Evolutionary conservation across 2,113 vertebrate genomes (phyloP).

Genomic region (Pogona vitticeps): DNA sequence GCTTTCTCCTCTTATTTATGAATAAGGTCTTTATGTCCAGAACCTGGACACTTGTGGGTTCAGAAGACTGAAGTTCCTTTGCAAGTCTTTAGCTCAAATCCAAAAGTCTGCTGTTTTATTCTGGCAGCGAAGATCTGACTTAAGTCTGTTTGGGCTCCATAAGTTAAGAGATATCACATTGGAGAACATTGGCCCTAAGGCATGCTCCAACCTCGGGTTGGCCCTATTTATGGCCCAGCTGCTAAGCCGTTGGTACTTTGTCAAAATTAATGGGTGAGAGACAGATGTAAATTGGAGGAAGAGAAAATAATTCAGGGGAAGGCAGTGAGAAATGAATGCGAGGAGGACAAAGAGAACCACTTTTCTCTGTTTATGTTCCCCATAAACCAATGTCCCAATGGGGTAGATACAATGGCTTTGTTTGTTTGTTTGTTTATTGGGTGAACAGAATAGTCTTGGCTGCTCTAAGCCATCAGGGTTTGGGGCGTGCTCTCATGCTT

Average conservation of each 20-base stretch:
- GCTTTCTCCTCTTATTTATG: too few species aligned
- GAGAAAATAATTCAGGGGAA: neutral
- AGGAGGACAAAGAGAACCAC: conserved; percentile 24
- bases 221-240: conserved; percentile 25
- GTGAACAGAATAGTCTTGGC: neutral
- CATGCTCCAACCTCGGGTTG: neutral
- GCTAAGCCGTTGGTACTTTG: conserved; percentile 56
- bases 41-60: too few species aligned
- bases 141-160: too few species aligned
- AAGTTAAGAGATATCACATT: neutral
- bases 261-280: conserved; percentile 48
- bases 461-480: conserved; percentile 12
- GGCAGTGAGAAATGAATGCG: neutral
- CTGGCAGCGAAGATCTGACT: too few species aligned
- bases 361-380: neutral
- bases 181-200: neutral
- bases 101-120: too few species aligned
- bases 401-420: accelerated
- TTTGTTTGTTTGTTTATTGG: neutral
- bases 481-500: conserved; percentile 5
- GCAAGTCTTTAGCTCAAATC: too few species aligned
- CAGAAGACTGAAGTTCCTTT: too few species aligned
- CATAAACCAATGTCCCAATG: conserved; percentile 29
- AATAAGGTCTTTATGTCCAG: too few species aligned
- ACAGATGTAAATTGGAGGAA: neutral